Base-by-base conservation (phyloP, 1,140 invertebrate species). In the Linepithema humile region DNA sequence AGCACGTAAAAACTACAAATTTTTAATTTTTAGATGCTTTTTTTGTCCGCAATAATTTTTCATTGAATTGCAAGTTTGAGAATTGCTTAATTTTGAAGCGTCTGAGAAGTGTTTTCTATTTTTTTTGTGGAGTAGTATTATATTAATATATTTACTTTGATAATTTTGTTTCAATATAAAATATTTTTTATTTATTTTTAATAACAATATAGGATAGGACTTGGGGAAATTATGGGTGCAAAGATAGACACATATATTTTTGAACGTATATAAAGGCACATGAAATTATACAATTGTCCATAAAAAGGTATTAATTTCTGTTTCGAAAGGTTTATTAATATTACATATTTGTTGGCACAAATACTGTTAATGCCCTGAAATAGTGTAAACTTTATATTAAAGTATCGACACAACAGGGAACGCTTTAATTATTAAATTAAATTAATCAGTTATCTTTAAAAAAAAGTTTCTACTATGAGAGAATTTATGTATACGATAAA, bases 341-440 rank as follows among this genome's bases (percentile, higher is more conserved):
- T 86, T 91, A 91, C 91, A 91, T 83, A 67, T 87, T 84, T 38
- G 53, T 69, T 89, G 84, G 85, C 87, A 87, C 84, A 87, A 85
- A 40, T 64, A 80, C 64, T 84, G 84, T 53, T 72, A 89, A 91
- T 91, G 86, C 89, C 87, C 90, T 91, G 87, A 84, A 85, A 84
- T 72, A 48, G 72, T 57, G 45, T 75, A 82, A 84, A 40, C 65
- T 84, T 43, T 80, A 20, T 2, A 6, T 57, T 55, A 69, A 78
- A 78, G 0, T 67, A 78, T 9, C 32, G 35, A 55, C 50, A 70
- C 0, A 70, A 23, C 3, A 29, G 3, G 2, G 48, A 55, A 55
- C n/a, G 15, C 12, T n/a, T n/a, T 35, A 23, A 43, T 60, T n/a
- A 75, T 57, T 7, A 59, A 74, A 23, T 45, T 64, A 55, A 35